phyloP scores from a whole-genome alignment of 2,797 vertebrate species.

The Schizothorax lantsangensis region DNA sequence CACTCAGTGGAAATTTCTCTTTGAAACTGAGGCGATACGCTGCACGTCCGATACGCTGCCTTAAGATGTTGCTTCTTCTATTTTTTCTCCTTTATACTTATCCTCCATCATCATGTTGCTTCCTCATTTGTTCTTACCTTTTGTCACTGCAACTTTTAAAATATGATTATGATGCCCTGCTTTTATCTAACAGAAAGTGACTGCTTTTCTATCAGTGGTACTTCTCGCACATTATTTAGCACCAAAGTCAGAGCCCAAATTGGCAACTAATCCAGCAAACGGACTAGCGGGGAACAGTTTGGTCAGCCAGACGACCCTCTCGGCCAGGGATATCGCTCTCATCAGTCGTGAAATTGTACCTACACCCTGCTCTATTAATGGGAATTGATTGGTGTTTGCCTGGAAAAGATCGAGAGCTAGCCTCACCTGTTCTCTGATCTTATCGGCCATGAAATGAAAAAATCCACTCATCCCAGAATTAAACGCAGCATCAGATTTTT shows the following conservation, averaged over 20 bases:
- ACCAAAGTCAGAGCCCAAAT: slow-evolving; percentile 54
- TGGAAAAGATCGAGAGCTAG: slow-evolving; percentile 65
- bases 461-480: slow-evolving; percentile 71
- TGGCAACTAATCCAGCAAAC: slow-evolving; percentile 56
- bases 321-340: slow-evolving; percentile 55
- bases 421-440: slow-evolving; percentile 66
- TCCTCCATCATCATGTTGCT: neutral
- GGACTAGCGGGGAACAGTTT: slow-evolving; percentile 56
- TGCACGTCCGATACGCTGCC: neutral
- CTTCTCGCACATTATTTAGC: slow-evolving; percentile 46
- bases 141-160: neutral
- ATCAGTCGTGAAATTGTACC: slow-evolving; percentile 67
- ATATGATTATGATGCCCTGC: slow-evolving; percentile 3
- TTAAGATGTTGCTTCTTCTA: neutral
- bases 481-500: slow-evolving; percentile 63
- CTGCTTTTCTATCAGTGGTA: slow-evolving; percentile 10
- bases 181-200: slow-evolving; percentile 12
- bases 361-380: slow-evolving; percentile 64
- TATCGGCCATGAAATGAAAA: slow-evolving; percentile 73
- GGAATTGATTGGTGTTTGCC: slow-evolving; percentile 71
- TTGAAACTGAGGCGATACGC: too few relatives aligned
- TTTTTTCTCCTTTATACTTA: neutral
- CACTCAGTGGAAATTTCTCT: too few relatives aligned
- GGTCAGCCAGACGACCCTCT: slow-evolving; percentile 54
- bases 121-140: neutral